Evolutionary conservation across 2,113 vertebrate species (phyloP), one percentile per base, ranked within the genome.

Genomic region (Trogon surrucura): DNA sequence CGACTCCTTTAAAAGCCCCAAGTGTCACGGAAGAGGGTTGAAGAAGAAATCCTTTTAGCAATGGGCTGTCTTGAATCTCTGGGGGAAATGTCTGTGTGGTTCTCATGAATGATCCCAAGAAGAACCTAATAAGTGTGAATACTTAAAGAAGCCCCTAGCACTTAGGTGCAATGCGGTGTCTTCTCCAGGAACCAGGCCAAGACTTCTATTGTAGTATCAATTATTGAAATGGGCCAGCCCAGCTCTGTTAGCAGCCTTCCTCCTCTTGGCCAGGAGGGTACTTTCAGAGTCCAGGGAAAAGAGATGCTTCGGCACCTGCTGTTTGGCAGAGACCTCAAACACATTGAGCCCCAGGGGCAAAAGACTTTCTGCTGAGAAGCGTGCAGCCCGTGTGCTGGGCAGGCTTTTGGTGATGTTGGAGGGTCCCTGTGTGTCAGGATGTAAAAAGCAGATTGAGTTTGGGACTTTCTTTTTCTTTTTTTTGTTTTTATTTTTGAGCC

Each of bases 361-460:
- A 88, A 32, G 36, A 27, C 11, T 23, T 38, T n/a, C 5, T 65
- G 9, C 9, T 64, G 8, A 0, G 0, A 5, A 34, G 47, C 4
- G 1, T 51, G 56, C n/a, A 26, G 0, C 34, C 60, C 23, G 44
- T 25, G 13, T 61, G 34, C 88, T 69, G 62, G 80, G 54, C 16
- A 79, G 48, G 21, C 22, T 29, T 67, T 62, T 2, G 4, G 2
- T 57, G 36, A 11, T 61, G 48, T 2, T 62, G 53, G 32, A 77
- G 38, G 22, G 9, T 85, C 12, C 67, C 27, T n/a, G 16, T 3
- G 6, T 62, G 47, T 44, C 34, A 51, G 56, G 51, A 54, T 3
- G 8, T 18, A 18, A 54, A 77, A 62, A 32, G 19, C 3, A 11
- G 7, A 48, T 54, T 54, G 62, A 70, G 9, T 73, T 73, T 38